Evolutionary conservation across 2,888 invertebrate species (phyloP), one percentile per base, ranked within the genome.

Genomic region (Microplitis deprimator): DNA sequence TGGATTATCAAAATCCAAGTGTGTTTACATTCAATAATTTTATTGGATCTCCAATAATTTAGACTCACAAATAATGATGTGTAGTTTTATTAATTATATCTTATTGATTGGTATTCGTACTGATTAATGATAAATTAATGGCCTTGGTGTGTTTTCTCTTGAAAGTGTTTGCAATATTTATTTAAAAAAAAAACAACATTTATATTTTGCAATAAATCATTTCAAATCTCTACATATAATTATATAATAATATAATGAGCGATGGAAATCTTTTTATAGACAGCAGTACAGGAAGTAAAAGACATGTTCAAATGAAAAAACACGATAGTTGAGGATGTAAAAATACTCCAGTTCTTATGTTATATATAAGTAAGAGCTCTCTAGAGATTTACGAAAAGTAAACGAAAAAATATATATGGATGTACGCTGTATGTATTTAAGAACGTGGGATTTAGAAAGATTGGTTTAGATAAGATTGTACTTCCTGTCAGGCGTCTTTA

Each of bases 401-500:
- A 50, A 50, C 50, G 8, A 68, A 41, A 41, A 68, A 39, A 17
- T 16, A 68, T 6, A 68, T 13, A 50, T 50, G 50, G 13, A 50
- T 13, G 13, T 50, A 41, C 41, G 7, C 7, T 10, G 40, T 68
- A 13, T 40, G 40, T 7, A 40, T 40, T 40, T 39, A 39, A 7
- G 39, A 16, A n/a, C 17, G 40, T 38, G 68, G 68, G 41, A 65
- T 17, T 17, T 64, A 17, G 29, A 16, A 13, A 6, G 65, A n/a
- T 65, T 65, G 10, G 13, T 13, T 13, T 10, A 65, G 64, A 64
- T 69, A 68, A 70, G 62, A 69, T 40, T 75, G 29, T 17, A 75
- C 59, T 68, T 77, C 73, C 74, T 73, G 64, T 50, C 65, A 77
- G 59, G 73, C 69, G 13, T 10, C 59, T n/a, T 38, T 16, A 69